phyloP scores from a whole-genome alignment of 1,140 invertebrate species.

The Drosophila lacteicornis region DNA sequence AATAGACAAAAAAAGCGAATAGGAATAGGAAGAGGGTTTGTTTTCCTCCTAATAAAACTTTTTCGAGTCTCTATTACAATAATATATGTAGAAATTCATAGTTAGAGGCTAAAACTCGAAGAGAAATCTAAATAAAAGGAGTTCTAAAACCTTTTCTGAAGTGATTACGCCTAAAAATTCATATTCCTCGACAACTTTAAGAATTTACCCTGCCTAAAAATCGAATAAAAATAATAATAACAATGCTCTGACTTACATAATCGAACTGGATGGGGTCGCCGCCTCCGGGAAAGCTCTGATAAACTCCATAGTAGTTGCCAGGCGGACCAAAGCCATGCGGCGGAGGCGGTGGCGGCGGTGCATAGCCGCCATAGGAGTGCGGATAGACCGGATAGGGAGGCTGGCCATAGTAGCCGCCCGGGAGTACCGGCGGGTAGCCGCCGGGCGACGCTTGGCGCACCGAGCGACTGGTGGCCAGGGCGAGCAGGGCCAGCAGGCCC shows the following conservation, averaged over 20 bases:
- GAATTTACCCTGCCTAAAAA: neutral
- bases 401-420: constrained; percentile 39
- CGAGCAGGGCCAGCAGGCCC: constrained; percentile 28
- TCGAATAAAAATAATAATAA: too few species aligned
- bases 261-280: constrained; percentile 76
- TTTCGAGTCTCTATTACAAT: too few species aligned
- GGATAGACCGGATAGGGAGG: constrained; percentile 35
- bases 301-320: constrained; percentile 64
- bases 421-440: constrained; percentile 18
- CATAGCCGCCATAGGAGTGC: constrained; percentile 42
- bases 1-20: too few species aligned
- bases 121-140: too few species aligned
- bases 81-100: too few species aligned
- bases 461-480: constrained; percentile 47
- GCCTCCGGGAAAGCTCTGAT: constrained; percentile 76
- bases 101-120: too few species aligned
- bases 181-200: too few species aligned
- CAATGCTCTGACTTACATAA: constrained; percentile 55
- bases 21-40: too few species aligned
- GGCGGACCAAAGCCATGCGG: constrained; percentile 50
- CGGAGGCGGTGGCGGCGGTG: constrained; percentile 16
- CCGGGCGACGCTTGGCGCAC: constrained; percentile 31
- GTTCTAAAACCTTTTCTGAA: too few species aligned
- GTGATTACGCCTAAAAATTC: too few species aligned
- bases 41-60: too few species aligned